A percentile compares a stretch with the other conserved stretches of the same genome.
These are phyloP conservation scores for Lumbricus terrestris DNA, from an alignment of 2,888 invertebrate species.

Conservation along the genomic window DNA sequence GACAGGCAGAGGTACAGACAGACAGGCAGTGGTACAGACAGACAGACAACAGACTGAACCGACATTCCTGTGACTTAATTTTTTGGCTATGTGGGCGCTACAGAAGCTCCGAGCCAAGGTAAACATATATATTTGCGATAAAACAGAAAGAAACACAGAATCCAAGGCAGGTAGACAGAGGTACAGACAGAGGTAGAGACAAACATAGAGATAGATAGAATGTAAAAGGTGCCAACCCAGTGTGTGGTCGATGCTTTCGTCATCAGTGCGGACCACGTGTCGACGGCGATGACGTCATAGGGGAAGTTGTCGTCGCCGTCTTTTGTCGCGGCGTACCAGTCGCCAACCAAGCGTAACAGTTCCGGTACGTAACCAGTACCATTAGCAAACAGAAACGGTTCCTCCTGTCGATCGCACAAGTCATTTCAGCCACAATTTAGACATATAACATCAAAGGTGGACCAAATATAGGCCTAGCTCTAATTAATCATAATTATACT, in stretches of 20 bases:
- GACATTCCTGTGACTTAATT: too few species aligned
- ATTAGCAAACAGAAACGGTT: not conserved
- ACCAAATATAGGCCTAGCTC: not conserved
- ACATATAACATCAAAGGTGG: not conserved
- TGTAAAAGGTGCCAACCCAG: not conserved
- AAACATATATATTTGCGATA: too few species aligned
- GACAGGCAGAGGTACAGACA: too few species aligned
- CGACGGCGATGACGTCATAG: not conserved
- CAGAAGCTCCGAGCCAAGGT: too few species aligned
- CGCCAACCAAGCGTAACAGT: not conserved
- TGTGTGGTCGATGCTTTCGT: not conserved
- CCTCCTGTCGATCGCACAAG: not conserved
- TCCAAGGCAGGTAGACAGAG: too few species aligned
- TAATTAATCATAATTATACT: too few species aligned
- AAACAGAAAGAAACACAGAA: too few species aligned
- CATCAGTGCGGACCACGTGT: not conserved
- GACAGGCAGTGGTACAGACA: too few species aligned
- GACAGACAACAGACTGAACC: too few species aligned
- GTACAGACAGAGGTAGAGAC: too few species aligned
- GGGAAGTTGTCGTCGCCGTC: not conserved
- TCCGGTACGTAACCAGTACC: constrained; percentile 13
- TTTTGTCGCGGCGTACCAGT: not conserved
- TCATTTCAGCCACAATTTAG: not conserved
- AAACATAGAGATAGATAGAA: too few species aligned
- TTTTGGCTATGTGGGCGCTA: too few species aligned